Base-by-base conservation (phyloP, 2,888 invertebrate genomes). In the Cistogaster globosa region DNA sequence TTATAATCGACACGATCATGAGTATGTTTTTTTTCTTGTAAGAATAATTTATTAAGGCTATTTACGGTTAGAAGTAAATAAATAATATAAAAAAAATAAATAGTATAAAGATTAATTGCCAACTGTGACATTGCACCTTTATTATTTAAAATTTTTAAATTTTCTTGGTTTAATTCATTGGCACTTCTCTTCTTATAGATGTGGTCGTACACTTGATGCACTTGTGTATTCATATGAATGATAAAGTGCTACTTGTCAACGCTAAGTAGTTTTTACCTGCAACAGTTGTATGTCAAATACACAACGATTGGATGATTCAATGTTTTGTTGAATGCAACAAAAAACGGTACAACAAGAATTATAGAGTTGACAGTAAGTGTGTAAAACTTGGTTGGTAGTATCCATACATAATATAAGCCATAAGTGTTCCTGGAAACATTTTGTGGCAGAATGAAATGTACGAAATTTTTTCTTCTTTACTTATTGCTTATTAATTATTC, bases 41-140 rank as follows among this genome's bases (percentile, higher is more conserved):
- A 32, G 9, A 53, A 20, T 6, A 18, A 53, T 51, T 51, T 7
- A 18, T 53, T 53, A 7, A 53, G 9, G 14, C 6, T 53, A 6
- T 53, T 53, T 53, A 53, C 18, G 51, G 9, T 18, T 53, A 0
- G 18, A 53, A 53, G 18, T 18, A 18, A 14, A 18, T 4, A 20
- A 53, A 53, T 14, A 4, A 8, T 7, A 18, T 16, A 2, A n/a
- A n/a, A 51, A n/a, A n/a, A n/a, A n/a, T n/a, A n/a, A 32, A 51
- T 57, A 83, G 77, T 83, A 72, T 80, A 80, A 83, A 83, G 76
- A 83, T 74, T 80, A 79, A 83, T 72, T 74, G 69, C 76, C 86
- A 83, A 72, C 72, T 83, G 74, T 69, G 57, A 77, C 68, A 69
- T 84, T 71, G 65, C 63, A 78, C 68, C 77, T 81, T 69, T 58